Percentiles rank a stretch among this genome's conserved stretches.
These are phyloP conservation scores for Pimephales promelas DNA, from an alignment of 2,113 vertebrate genomes.

Conservation along the genomic window DNA sequence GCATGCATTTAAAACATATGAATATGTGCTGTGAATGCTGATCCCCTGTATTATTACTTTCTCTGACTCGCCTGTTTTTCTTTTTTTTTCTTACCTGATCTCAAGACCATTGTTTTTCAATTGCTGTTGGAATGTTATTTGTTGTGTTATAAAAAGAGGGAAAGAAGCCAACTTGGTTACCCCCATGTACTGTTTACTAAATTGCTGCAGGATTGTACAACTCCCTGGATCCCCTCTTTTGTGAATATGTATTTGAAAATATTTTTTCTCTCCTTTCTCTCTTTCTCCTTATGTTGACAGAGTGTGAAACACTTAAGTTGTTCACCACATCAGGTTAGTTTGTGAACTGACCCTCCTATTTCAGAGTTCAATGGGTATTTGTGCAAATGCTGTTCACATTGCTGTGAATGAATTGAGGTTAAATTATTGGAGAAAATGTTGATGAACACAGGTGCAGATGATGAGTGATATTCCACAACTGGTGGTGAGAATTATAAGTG, in stretches of 20 bases:
- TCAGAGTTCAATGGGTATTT: slow-evolving; percentile 11
- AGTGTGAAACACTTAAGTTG: background rate
- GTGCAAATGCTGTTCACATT: slow-evolving; percentile 13
- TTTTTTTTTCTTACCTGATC: background rate
- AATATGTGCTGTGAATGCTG: slow-evolving; percentile 51
- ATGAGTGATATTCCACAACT: background rate
- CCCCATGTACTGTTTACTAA: slow-evolving; percentile 33
- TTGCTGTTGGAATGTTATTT: slow-evolving; percentile 55
- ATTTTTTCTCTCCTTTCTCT: no score
- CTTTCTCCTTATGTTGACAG: background rate
- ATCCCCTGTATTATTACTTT: slow-evolving; percentile 47
- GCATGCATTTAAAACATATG: slow-evolving; percentile 53
- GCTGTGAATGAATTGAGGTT: background rate
- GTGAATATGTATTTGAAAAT: background rate
- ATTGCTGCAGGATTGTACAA: slow-evolving; percentile 12
- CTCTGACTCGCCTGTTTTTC: slow-evolving; percentile 16
- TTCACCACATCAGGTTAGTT: background rate
- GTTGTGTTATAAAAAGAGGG: slow-evolving; percentile 47
- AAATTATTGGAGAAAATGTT: slow-evolving; percentile 6
- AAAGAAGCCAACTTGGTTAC: slow-evolving; percentile 30
- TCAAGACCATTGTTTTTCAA: slow-evolving; percentile 40
- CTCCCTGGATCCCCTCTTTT: background rate
- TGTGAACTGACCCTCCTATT: background rate
- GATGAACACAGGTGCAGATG: slow-evolving; percentile 16
- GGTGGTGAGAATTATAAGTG: slow-evolving; percentile 15